Evolutionary conservation across 2,888 invertebrate species (phyloP), one percentile per base, ranked within the genome.

Genomic region (Drosophila anomalipes): DNA sequence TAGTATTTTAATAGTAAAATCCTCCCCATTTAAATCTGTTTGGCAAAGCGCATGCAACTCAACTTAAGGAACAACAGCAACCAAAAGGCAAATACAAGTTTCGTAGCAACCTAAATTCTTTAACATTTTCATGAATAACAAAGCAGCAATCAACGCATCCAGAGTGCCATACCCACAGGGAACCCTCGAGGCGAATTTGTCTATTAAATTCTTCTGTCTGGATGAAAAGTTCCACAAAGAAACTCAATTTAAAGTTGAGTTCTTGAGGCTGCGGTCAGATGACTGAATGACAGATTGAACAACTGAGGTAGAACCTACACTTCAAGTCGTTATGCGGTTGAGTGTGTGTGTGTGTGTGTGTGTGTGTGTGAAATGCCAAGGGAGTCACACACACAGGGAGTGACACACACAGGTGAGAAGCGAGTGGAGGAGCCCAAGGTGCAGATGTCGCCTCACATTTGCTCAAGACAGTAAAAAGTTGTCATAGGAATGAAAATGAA

Each of bases 81-180:
- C 44, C 2, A 26, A 60, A 32, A 68, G 63, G 60, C 63, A 70
- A 76, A 30, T 30, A 26, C 26, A 26, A 26, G 26, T 26, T 26
- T 26, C 26, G 26, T 26, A 66, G 73, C 76, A 81, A 81, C 78
- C 74, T 89, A 81, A 76, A 84, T 84, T 78, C 26, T 77, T 77
- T 81, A 74, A 64, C 76, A 77, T 79, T 89, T 89, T 87, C 79
- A 89, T 84, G 85, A 85, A 85, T 85, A 84, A 69, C 79, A 81
- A 87, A 89, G 52, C 69, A 81, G 87, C 76, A 83, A 84, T 89
- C 84, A 86, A 52, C 74, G 70, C 84, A 73, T 59, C 14, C 44
- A 56, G 30, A 39, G 58, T 37, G 53, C 64, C 62, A 56, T 37
- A 28, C 49, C 70, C 47, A 37, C 6, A 28, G 52, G n/a, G 22